Percentiles rank a stretch among this genome's conserved stretches.
These are phyloP conservation scores for Rhynchomys soricoides DNA, from an alignment of 2,113 vertebrate genomes.

Conservation along the genomic window DNA sequence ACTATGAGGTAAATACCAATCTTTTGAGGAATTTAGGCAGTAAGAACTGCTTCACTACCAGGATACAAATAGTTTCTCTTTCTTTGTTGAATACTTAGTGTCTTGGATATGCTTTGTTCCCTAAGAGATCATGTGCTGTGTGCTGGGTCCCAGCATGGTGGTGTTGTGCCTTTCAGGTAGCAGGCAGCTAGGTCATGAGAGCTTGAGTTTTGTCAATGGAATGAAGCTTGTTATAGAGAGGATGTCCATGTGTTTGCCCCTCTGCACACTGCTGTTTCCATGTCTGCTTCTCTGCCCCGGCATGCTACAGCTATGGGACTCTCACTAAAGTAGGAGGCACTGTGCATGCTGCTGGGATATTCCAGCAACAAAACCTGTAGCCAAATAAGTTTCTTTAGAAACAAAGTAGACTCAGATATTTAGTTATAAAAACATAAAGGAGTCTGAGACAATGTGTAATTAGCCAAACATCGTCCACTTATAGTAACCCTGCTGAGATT, in stretches of 20 bases:
- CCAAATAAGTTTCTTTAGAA: not conserved
- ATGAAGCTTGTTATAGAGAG: not conserved
- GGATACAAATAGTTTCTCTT: not conserved
- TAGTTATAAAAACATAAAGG: not conserved
- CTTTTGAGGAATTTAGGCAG: slow-evolving; percentile 4
- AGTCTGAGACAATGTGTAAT: not conserved
- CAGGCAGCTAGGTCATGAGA: not conserved
- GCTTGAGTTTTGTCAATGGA: not conserved
- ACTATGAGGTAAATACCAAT: not conserved
- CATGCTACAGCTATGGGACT: not conserved
- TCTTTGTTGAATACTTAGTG: not conserved
- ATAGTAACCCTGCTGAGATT: not conserved
- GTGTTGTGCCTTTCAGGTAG: not conserved
- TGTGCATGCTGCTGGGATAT: not conserved
- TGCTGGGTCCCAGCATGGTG: not conserved
- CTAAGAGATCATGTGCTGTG: not conserved
- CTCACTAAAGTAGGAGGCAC: not conserved
- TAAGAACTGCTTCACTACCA: not conserved
- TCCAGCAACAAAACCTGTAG: not conserved
- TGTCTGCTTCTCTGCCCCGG: not conserved
- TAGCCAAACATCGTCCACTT: not conserved
- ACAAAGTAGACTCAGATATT: not conserved
- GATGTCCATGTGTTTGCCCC: not conserved
- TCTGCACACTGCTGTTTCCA: not conserved
- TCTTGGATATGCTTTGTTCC: not conserved